Evolutionary conservation across 2,113 vertebrate genomes (phyloP).

Genomic region (Sitta europaea): DNA sequence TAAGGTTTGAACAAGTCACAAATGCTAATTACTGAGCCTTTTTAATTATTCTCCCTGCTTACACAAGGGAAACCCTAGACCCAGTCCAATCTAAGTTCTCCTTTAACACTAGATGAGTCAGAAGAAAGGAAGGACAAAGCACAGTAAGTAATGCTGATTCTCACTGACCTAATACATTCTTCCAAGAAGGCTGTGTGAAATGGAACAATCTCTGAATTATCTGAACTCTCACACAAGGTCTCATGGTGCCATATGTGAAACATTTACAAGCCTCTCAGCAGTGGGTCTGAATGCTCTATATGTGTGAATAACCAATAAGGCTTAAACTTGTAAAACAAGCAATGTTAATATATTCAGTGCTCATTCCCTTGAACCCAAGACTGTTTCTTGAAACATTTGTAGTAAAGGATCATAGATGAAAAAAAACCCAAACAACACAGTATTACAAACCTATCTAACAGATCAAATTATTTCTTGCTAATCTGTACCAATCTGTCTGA

Average conservation of each 20-base stretch:
- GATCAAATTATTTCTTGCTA: neutral
- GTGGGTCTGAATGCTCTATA: neutral
- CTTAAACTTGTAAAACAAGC: neutral
- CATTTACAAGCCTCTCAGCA: neutral
- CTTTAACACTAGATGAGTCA: conserved; percentile 34
- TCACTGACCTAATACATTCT: neutral
- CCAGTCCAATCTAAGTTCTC: conserved; percentile 45
- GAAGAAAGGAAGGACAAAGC: conserved; percentile 40
- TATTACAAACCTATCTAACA: neutral
- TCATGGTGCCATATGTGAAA: neutral
- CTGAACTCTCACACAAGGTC: conserved; percentile 13
- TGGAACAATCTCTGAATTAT: neutral
- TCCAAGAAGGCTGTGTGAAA: neutral
- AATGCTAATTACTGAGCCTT: conserved; percentile 44
- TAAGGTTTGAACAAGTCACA: conserved; percentile 18
- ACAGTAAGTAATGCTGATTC: neutral
- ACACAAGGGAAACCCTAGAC: conserved; percentile 49
- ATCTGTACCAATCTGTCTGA: neutral
- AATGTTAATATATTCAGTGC: neutral
- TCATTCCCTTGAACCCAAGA: neutral
- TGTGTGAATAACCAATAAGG: neutral
- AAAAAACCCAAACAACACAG: neutral
- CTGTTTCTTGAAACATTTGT: neutral
- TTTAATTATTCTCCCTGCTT: conserved; percentile 46
- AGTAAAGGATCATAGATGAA: neutral